Percentiles rank a stretch among this genome's conserved stretches.
These are phyloP conservation scores for Pycnomerus fuliginosus DNA, from an alignment of 2,888 invertebrate species.

Conservation along the genomic window DNA sequence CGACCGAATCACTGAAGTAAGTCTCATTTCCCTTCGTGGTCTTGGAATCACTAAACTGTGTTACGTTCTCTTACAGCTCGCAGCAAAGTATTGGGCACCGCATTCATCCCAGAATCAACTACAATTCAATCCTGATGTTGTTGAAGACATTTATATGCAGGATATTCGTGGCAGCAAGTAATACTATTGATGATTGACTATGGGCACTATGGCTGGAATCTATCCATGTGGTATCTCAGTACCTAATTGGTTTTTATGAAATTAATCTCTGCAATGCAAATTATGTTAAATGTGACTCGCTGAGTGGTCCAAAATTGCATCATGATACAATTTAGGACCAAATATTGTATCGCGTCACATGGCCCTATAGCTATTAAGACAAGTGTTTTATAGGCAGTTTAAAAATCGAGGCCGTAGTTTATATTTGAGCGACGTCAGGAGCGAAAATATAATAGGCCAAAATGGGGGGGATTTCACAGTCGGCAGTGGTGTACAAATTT, in stretches of 20 bases:
- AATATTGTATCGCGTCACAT: background rate
- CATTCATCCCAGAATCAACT: slow-evolving; percentile 72
- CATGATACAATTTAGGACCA: background rate
- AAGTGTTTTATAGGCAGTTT: no score
- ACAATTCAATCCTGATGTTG: slow-evolving; percentile 73
- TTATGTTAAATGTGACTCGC: no score
- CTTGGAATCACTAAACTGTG: slow-evolving; percentile 28
- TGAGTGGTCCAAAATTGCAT: slow-evolving; percentile 49
- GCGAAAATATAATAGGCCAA: no score
- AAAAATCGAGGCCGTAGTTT: no score
- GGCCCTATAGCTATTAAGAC: no score
- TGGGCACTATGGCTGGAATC: no score
- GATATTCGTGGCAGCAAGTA: slow-evolving; percentile 84
- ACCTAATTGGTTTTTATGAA: no score
- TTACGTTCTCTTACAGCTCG: slow-evolving; percentile 70
- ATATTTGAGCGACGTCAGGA: no score
- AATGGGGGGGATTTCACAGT: no score
- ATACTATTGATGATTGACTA: slow-evolving; percentile 31
- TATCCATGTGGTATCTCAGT: no score
- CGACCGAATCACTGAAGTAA: slow-evolving; percentile 85
- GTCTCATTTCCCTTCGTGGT: slow-evolving; percentile 21
- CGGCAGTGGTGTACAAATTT: no score
- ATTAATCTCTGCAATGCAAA: no score
- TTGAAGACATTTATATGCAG: slow-evolving; percentile 85
- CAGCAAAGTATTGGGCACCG: slow-evolving; percentile 91